Percentiles rank a stretch among this genome's conserved stretches.
Conservation (phyloP, 2,113 vertebrate species). For the Eretmochelys imbricata region DNA sequence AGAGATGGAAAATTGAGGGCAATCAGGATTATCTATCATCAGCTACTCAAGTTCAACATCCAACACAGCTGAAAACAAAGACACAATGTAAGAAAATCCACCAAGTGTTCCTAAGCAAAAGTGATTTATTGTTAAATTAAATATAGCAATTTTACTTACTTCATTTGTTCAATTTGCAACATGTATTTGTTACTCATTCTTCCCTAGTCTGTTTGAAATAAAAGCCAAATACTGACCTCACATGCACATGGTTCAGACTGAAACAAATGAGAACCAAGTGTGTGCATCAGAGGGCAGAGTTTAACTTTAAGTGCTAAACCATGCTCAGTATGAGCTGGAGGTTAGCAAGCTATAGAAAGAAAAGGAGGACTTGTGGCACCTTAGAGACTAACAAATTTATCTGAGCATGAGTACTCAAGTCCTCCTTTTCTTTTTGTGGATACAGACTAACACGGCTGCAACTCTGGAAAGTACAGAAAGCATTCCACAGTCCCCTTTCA, state of each 20-base stretch:
- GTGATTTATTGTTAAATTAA: slow-evolving; percentile 30
- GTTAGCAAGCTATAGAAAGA: slow-evolving; percentile 11
- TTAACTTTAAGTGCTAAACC: slow-evolving; percentile 31
- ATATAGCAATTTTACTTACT: background rate
- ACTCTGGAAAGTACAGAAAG: slow-evolving; percentile 15
- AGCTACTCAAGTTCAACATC: background rate
- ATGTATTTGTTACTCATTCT: slow-evolving; percentile 44
- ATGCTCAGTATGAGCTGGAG: slow-evolving; percentile 36
- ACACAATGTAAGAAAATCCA: background rate
- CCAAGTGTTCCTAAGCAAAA: slow-evolving; percentile 9
- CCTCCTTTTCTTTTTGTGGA: too few relatives aligned
- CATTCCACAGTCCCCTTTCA: slow-evolving; percentile 35
- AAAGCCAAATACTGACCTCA: slow-evolving; percentile 65
- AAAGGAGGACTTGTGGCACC: too few relatives aligned
- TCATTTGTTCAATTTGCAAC: slow-evolving; percentile 34
- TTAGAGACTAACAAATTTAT: too few relatives aligned
- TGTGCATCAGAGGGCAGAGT: slow-evolving; percentile 26
- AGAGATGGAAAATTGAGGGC: background rate
- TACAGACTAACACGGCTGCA: too few relatives aligned
- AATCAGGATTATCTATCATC: background rate
- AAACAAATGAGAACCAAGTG: slow-evolving; percentile 45
- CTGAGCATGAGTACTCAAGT: too few relatives aligned
- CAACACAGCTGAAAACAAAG: background rate
- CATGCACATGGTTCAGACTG: slow-evolving; percentile 31
- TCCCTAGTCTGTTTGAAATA: slow-evolving; percentile 60